Percentiles rank a stretch among this genome's conserved stretches.
Evolutionary conservation across 2,797 vertebrate genomes (phyloP).

Genomic region (Nannoperca australis): DNA sequence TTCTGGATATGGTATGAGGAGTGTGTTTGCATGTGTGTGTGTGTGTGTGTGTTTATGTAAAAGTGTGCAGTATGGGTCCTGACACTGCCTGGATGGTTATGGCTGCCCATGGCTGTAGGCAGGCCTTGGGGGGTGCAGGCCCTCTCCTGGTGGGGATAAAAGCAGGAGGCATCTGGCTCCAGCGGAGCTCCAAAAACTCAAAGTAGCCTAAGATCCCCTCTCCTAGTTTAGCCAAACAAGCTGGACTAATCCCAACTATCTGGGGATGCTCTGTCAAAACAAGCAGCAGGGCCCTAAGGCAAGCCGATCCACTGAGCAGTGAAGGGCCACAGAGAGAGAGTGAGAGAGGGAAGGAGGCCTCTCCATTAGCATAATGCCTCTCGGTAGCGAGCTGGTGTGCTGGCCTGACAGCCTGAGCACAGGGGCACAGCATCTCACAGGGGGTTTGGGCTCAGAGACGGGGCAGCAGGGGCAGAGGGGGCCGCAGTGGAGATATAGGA

Average conservation of each 20-base stretch:
- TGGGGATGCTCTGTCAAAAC: slow-evolving; percentile 99
- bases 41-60: slow-evolving; percentile 31
- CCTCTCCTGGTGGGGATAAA: slow-evolving; percentile 96
- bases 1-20: slow-evolving; percentile 63
- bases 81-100: slow-evolving; percentile 89
- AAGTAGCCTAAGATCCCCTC: slow-evolving; percentile 91
- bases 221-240: slow-evolving; percentile 99
- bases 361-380: slow-evolving; percentile 99
- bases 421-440: slow-evolving; percentile 91
- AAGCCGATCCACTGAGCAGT: slow-evolving; percentile 94
- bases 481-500: slow-evolving; percentile 87
- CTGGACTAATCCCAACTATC: slow-evolving; percentile 99
- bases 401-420: slow-evolving; percentile 93
- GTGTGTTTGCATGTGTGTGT: slow-evolving; percentile 26
- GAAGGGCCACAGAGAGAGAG: slow-evolving; percentile 84
- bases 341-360: slow-evolving; percentile 79
- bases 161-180: slow-evolving; percentile 96
- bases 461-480: slow-evolving; percentile 92
- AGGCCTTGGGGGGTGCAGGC: slow-evolving; percentile 85
- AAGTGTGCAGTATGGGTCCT: slow-evolving; percentile 69
- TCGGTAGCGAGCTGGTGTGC: slow-evolving; percentile 96
- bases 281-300: slow-evolving; percentile 99
- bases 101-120: slow-evolving; percentile 93
- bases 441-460: slow-evolving; percentile 82
- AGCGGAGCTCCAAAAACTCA: slow-evolving; percentile 91